Evolutionary conservation across 2,113 vertebrate species (phyloP).

Genomic region (Poeciliopsis prolifica): DNA sequence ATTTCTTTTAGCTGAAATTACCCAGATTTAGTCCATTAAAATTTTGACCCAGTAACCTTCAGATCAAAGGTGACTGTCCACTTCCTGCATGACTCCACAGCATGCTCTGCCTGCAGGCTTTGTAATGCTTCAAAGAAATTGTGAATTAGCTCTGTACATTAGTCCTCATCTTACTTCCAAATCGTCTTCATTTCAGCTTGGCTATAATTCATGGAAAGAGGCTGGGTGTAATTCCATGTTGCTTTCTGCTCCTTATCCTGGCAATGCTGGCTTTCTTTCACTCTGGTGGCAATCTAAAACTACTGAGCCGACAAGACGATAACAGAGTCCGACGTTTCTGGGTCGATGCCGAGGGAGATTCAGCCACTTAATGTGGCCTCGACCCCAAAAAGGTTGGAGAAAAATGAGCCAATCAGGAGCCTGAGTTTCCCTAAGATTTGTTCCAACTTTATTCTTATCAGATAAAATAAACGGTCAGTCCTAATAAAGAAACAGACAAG

Average conservation of each 20-base stretch:
- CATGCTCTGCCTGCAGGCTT: not conserved
- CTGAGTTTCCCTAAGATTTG: not conserved
- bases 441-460: not conserved
- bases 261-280: too few relatives aligned
- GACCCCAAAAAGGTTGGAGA: slow-evolving; percentile 25
- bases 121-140: not conserved
- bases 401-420: not conserved
- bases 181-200: slow-evolving; percentile 10
- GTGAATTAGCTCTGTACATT: not conserved
- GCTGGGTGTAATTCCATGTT: slow-evolving; percentile 7
- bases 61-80: slow-evolving; percentile 8
- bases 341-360: slow-evolving; percentile 51
- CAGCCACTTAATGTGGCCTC: slow-evolving; percentile 11
- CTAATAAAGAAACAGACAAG: not conserved
- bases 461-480: not conserved
- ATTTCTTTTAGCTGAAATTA: not conserved
- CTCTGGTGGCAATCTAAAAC: too few relatives aligned
- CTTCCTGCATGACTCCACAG: not conserved
- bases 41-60: slow-evolving; percentile 5
- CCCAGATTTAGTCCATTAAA: not conserved
- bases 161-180: not conserved
- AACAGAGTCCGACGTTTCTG: slow-evolving; percentile 67
- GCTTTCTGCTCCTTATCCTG: too few relatives aligned
- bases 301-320: slow-evolving; percentile 42
- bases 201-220: slow-evolving; percentile 6